A percentile compares a stretch with the other conserved stretches of the same genome.
Evolutionary conservation across 2,113 vertebrate species (phyloP).

Genomic region (Cyphomyrus plagiostoma): DNA sequence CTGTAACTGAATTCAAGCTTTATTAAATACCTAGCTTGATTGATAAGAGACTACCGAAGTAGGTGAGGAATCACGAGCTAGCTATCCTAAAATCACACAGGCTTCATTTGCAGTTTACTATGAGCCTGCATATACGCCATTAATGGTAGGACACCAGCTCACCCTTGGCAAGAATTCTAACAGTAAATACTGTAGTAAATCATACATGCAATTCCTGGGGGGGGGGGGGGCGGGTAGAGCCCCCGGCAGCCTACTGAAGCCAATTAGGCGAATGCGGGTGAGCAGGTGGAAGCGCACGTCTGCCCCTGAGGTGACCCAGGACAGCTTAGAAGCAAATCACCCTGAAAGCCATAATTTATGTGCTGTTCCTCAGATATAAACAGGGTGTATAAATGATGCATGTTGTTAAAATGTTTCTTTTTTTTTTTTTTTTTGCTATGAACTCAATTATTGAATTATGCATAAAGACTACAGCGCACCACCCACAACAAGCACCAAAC

Average conservation of each 20-base stretch:
- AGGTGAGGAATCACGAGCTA: not conserved
- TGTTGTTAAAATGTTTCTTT: not conserved
- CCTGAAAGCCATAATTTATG: not conserved
- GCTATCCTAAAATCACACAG: not conserved
- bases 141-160: not conserved
- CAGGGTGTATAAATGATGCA: not conserved
- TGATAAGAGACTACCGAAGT: not conserved
- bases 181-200: not conserved
- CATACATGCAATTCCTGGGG: not conserved
- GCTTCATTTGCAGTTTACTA: not conserved
- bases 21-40: not conserved
- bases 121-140: not conserved
- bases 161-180: not conserved
- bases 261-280: not conserved
- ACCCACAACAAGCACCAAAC: not conserved
- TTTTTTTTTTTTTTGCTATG: not conserved
- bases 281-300: not conserved
- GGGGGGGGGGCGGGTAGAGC: not conserved
- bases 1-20: not conserved
- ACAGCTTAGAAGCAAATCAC: slow-evolving; percentile 1
- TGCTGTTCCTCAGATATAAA: not conserved
- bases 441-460: slow-evolving; percentile 7
- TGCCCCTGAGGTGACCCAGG: not conserved
- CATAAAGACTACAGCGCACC: not conserved
- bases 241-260: not conserved